A percentile compares a stretch with the other conserved stretches of the same genome.
Conservation (phyloP, 2,113 vertebrate genomes). For the Cercocebus atys region DNA sequence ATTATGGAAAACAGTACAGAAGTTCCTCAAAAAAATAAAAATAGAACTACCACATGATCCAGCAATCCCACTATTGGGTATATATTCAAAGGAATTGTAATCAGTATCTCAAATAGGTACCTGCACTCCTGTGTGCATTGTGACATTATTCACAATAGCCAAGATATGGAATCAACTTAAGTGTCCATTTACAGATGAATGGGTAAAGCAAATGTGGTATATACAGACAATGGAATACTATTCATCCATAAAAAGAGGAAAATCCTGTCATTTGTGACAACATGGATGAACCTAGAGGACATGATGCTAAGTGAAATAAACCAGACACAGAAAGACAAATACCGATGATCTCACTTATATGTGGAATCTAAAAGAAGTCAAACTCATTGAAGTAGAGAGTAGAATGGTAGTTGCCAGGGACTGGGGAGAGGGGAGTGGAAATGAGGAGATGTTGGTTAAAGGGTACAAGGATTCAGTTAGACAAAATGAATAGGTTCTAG, state of each 20-base stretch:
- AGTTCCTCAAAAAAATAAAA: background rate
- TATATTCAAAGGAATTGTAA: background rate
- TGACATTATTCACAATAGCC: background rate
- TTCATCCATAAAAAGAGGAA: background rate
- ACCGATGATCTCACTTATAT: background rate
- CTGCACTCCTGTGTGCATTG: background rate
- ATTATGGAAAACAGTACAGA: background rate
- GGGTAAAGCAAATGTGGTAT: background rate
- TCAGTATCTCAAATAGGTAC: background rate
- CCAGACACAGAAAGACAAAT: background rate
- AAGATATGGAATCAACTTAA: background rate
- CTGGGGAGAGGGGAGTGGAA: background rate
- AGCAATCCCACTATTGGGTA: background rate
- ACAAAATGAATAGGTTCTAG: background rate
- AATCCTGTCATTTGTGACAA: background rate
- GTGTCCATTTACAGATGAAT: background rate
- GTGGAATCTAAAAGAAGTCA: background rate
- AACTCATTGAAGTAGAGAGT: background rate
- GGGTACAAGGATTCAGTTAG: background rate
- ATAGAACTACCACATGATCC: background rate
- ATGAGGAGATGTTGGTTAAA: too few relatives aligned
- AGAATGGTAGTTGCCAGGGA: background rate
- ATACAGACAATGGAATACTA: background rate
- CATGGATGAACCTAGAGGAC: background rate
- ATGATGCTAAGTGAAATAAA: background rate